Evolutionary conservation across 2,888 invertebrate genomes (phyloP).

Genomic region (Bombylius discolor): DNA sequence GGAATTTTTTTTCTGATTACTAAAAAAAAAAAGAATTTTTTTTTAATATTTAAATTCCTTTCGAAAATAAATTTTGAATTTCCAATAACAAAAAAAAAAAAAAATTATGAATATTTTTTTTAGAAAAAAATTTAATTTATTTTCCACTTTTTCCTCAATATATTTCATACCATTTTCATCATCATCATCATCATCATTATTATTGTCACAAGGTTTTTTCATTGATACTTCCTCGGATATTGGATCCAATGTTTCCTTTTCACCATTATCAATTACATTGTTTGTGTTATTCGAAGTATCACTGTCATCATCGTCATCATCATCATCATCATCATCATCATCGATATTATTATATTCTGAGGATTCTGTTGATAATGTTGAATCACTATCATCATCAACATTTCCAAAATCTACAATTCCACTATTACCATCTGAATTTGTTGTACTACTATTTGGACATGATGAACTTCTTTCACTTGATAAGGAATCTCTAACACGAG

Average conservation of each 20-base stretch:
- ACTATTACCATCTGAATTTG: slow-evolving; percentile 3
- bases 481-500: slow-evolving; percentile 9
- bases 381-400: slow-evolving; percentile 4
- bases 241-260: slow-evolving; percentile 6
- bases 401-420: neutral
- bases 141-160: neutral
- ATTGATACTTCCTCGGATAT: slow-evolving; percentile 14
- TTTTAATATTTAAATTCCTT: no score
- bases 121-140: neutral
- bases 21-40: no score
- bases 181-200: neutral
- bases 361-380: slow-evolving; percentile 1
- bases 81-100: neutral
- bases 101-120: no score
- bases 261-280: neutral
- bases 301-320: neutral
- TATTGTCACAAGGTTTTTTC: slow-evolving; percentile 1
- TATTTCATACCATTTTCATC: slow-evolving; percentile 13
- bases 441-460: slow-evolving; percentile 14
- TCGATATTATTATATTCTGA: slow-evolving; percentile 5
- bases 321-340: slow-evolving; percentile 1
- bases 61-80: neutral
- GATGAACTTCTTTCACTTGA: slow-evolving; percentile 12
- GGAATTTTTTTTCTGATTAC: no score
- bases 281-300: neutral